These are phyloP conservation scores for Lacanobia wlatinum DNA, from an alignment of 2,888 invertebrate genomes.

Conservation along the genomic window DNA sequence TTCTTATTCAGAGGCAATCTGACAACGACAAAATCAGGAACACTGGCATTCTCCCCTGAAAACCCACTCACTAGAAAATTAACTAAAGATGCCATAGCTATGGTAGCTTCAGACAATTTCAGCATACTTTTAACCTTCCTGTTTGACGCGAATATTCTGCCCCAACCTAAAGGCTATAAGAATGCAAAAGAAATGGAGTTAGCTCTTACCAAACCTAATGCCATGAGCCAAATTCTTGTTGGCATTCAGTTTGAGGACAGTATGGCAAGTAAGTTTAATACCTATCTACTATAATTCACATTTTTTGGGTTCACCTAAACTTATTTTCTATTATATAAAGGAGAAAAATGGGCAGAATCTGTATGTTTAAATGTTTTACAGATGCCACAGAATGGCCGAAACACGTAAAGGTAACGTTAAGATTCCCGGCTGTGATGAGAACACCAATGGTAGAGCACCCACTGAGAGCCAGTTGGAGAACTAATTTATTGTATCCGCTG, in stretches of 20 bases:
- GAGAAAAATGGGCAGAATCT: background rate
- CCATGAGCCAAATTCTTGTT: conserved; percentile 85
- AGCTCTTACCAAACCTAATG: conserved; percentile 84
- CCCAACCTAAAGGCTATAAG: conserved; percentile 84
- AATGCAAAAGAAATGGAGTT: conserved; percentile 81
- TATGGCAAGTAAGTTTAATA: conserved; percentile 84
- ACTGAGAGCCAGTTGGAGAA: conserved; percentile 92
- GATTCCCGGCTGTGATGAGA: conserved; percentile 93
- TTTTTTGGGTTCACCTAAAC: background rate
- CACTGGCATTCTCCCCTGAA: conserved; percentile 87
- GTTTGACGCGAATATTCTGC: conserved; percentile 81
- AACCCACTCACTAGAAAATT: conserved; percentile 82
- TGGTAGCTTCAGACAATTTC: conserved; percentile 84
- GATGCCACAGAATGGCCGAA: conserved; percentile 87
- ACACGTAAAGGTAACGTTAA: conserved; percentile 89
- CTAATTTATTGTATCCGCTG: conserved; percentile 92
- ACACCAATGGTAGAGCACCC: conserved; percentile 85
- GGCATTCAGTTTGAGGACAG: conserved; percentile 86
- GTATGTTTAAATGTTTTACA: conserved; percentile 62
- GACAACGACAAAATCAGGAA: conserved; percentile 81
- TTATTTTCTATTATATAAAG: background rate
- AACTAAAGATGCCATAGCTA: conserved; percentile 82
- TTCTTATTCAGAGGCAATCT: conserved; percentile 80
- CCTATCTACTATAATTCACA: background rate
- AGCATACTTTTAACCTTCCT: conserved; percentile 80